phyloP scores from a whole-genome alignment of 2,888 invertebrate species.

The Dolomedes plantarius region DNA sequence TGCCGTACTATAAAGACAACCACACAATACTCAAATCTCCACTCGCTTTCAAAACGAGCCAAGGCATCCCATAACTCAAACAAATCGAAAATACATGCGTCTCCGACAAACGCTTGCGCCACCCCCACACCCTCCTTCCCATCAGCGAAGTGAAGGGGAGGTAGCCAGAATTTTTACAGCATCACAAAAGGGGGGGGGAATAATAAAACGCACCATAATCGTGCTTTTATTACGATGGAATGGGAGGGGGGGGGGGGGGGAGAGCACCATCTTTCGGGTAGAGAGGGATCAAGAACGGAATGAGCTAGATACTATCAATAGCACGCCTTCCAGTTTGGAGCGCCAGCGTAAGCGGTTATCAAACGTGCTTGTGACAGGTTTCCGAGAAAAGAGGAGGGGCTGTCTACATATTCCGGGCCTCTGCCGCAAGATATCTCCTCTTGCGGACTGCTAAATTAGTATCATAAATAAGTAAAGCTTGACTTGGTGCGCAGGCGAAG shows the following conservation, averaged over 20 bases:
- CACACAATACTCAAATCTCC: background rate
- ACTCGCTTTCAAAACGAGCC: background rate
- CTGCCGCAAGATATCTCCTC: no score
- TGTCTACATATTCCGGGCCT: background rate
- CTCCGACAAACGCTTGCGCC: background rate
- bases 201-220: constrained; percentile 70
- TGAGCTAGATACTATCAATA: constrained; percentile 68
- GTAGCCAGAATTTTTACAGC: constrained; percentile 12
- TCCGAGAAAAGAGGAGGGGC: constrained; percentile 27
- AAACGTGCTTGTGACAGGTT: constrained; percentile 70
- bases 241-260: constrained; percentile 10
- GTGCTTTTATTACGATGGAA: constrained; percentile 69
- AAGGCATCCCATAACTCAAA: background rate
- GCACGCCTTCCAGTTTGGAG: constrained; percentile 49
- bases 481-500: no score
- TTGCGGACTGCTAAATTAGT: no score
- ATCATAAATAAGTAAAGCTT: no score
- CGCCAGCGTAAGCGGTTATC: constrained; percentile 66
- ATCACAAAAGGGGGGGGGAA: constrained; percentile 17
- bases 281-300: constrained; percentile 52
- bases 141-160: background rate
- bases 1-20: background rate
- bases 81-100: constrained; percentile 11
- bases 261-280: constrained; percentile 58
- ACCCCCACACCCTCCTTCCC: background rate